Evolutionary conservation across 2,797 vertebrate genomes (phyloP), one percentile per base, ranked within the genome.

Genomic region (Premnoplex brunnescens): DNA sequence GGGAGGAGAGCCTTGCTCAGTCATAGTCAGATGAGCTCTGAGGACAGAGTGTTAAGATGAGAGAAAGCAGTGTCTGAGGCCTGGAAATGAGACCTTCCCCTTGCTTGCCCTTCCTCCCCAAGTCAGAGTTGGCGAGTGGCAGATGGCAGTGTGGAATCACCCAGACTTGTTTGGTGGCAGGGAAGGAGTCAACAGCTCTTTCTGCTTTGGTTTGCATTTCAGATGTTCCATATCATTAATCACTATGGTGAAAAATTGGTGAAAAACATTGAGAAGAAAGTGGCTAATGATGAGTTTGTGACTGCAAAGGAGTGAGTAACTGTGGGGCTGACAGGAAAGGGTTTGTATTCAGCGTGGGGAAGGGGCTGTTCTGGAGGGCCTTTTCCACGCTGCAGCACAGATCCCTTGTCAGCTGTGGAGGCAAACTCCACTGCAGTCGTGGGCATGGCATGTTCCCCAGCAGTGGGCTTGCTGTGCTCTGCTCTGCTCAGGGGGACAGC

Each of bases 141-240:
- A 71, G 32, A 26, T 51, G 54, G 43, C 60, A 26, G 17, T 1
- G 6, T 3, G 1, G 59, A 71, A n/a, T 14, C 32, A 9, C 26
- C 60, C 28, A 49, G 32, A 69, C 52, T 82, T 66, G 48, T 60
- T 56, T 80, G 34, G 13, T 34, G 54, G 19, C 73, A 34, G 8
- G 23, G 41, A 34, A 58, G 46, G 59, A 24, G 43, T 78, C 72
- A 49, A 41, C 24, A 56, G 17, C n/a, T 15, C 62, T 54, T 93
- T 80, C 26, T 78, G 16, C 80, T 82, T 24, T 82, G 67, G 23
- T 58, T 55, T 85, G 37, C 34, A 4, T 80, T 76, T 81, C 94
- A 98, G 98, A 98, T 98, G 97, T 98, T 98, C 88, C 95, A 58
- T 26, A 97, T 98, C 68, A 97, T 98, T 97, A 98, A 97, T 71